Percentiles rank a stretch among this genome's conserved stretches.
phyloP scores from a whole-genome alignment of 2,113 vertebrate genomes.

The Hemiprocne comata region DNA sequence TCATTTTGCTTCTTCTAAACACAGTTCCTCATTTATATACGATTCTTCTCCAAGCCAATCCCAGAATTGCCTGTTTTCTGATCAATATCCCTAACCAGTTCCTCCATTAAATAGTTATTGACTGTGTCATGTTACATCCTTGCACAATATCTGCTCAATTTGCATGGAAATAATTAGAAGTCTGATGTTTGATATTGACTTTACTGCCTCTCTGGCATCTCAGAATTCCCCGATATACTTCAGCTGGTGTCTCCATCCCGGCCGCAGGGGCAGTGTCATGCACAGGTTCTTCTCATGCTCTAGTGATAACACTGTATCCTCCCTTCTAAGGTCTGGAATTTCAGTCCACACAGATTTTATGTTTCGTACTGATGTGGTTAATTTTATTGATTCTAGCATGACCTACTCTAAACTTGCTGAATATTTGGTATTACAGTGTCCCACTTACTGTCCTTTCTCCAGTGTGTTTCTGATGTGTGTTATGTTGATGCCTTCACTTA shows the following conservation, averaged over 20 bases:
- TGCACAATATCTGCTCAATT: background rate
- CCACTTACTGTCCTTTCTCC: background rate
- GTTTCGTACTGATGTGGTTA: background rate
- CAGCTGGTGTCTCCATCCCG: background rate
- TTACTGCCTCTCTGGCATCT: background rate
- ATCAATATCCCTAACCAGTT: background rate
- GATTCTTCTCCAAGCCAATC: background rate
- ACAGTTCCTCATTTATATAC: background rate
- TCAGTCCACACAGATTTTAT: background rate
- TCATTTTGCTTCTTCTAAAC: background rate
- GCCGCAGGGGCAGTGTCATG: background rate
- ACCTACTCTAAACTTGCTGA: background rate
- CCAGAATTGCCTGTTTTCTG: background rate
- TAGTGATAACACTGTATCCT: background rate
- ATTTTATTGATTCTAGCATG: background rate
- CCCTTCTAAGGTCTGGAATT: background rate
- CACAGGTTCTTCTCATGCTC: background rate
- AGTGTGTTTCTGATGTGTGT: background rate
- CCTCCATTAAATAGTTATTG: background rate
- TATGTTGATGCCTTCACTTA: background rate
- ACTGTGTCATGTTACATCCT: background rate
- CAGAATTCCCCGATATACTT: background rate
- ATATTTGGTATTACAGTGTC: background rate
- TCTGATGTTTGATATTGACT: background rate
- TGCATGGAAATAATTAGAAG: background rate